phyloP scores from a whole-genome alignment of 2,888 invertebrate genomes.

The Ophraella communa region DNA sequence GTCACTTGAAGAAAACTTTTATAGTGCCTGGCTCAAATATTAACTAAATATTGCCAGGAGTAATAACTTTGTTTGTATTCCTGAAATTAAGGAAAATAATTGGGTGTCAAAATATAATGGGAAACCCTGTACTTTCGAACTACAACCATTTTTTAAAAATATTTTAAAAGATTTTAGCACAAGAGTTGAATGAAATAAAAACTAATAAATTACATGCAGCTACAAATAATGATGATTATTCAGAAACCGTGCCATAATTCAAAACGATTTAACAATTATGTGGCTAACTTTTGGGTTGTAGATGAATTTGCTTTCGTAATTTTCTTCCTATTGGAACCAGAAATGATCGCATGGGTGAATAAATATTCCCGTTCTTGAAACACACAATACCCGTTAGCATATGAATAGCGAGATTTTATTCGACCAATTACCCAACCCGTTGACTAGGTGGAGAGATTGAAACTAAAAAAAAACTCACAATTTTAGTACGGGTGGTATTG shows the following conservation, averaged over 20 bases:
- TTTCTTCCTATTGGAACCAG: slow-evolving; percentile 24
- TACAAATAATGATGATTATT: too few species aligned
- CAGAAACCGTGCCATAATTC: neutral
- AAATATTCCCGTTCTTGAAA: slow-evolving; percentile 38
- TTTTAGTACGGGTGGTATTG: slow-evolving; percentile 10
- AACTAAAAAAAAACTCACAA: neutral
- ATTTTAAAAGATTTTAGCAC: too few species aligned
- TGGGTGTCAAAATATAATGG: too few species aligned
- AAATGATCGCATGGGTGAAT: slow-evolving; percentile 37
- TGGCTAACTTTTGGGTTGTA: neutral
- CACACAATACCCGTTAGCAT: slow-evolving; percentile 41
- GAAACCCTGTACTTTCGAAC: too few species aligned
- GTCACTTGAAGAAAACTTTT: too few species aligned
- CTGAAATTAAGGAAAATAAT: too few species aligned
- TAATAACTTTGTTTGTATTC: too few species aligned
- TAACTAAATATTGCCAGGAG: too few species aligned
- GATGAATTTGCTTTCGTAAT: neutral
- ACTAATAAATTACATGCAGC: too few species aligned
- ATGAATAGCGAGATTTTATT: slow-evolving; percentile 41
- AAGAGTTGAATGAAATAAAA: too few species aligned
- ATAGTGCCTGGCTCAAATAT: too few species aligned
- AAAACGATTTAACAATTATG: neutral
- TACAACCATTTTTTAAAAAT: too few species aligned
- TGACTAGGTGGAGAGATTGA: slow-evolving; percentile 23
- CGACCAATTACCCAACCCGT: slow-evolving; percentile 40